phyloP scores from a whole-genome alignment of 2,888 invertebrate species.

The Lithophane leautieri region DNA sequence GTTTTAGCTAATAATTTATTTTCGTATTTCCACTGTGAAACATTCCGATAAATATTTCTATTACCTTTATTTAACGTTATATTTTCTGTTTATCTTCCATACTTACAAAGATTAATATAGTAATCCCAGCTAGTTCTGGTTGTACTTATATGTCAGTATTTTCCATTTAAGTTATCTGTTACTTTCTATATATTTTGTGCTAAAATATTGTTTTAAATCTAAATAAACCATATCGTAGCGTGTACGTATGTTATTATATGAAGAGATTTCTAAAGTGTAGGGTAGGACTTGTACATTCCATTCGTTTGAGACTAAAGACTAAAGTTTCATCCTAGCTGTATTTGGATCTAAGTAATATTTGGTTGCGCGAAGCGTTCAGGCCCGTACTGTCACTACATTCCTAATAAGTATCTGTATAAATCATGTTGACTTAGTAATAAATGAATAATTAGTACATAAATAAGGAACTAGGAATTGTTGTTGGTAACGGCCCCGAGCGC shows the following conservation, averaged over 20 bases:
- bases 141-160: constrained; percentile 80
- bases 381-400: constrained; percentile 68
- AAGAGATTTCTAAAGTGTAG: constrained; percentile 70
- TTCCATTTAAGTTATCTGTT: constrained; percentile 64
- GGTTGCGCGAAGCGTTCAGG: constrained; percentile 61
- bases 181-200: constrained; percentile 65
- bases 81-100: constrained; percentile 61
- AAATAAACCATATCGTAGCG: constrained; percentile 83
- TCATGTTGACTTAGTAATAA: constrained; percentile 74
- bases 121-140: constrained; percentile 70
- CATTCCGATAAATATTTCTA: constrained; percentile 64
- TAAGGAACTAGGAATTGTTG: constrained; percentile 80
- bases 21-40: constrained; percentile 58
- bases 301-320: constrained; percentile 65
- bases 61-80: constrained; percentile 63
- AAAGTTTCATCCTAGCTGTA: constrained; percentile 53
- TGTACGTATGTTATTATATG: constrained; percentile 75
- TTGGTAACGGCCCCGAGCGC: constrained; percentile 64
- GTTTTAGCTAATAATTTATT: constrained; percentile 74
- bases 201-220: constrained; percentile 66
- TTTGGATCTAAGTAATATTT: constrained; percentile 46
- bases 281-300: constrained; percentile 73
- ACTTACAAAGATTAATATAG: constrained; percentile 44
- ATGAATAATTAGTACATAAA: constrained; percentile 81
- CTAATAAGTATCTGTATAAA: constrained; percentile 71